Conservation (phyloP, 1,140 invertebrate species). For the Chionoecetes opilio region DNA sequence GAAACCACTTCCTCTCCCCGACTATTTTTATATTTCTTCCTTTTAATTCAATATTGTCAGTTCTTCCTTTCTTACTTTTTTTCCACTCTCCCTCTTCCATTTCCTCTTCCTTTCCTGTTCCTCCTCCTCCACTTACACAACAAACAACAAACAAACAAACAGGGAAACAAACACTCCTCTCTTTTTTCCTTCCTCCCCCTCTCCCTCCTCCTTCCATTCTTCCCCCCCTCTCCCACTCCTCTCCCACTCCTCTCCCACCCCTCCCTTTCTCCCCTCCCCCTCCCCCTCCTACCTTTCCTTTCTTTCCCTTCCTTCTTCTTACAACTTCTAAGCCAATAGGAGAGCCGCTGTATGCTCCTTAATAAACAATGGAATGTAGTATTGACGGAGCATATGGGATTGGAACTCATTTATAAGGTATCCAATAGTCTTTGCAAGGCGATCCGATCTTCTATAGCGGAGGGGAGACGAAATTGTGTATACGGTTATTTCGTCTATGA, state of each 20-base stretch:
- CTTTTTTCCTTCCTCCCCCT: neutral
- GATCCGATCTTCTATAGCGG: conserved; percentile 2
- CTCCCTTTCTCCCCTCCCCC: neutral
- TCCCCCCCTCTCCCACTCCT: neutral
- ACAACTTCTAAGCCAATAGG: too few relatives aligned
- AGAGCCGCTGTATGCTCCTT: neutral
- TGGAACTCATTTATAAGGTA: neutral
- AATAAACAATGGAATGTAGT: conserved; percentile 30
- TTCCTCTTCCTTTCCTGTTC: neutral
- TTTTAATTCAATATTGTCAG: too few relatives aligned
- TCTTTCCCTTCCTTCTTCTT: too few relatives aligned
- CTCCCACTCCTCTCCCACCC: neutral
- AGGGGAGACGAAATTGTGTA: neutral
- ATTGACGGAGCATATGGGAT: neutral
- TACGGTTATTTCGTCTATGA: neutral
- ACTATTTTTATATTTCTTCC: too few relatives aligned
- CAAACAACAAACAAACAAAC: too few relatives aligned
- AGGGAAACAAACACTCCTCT: neutral
- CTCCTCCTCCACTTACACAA: neutral
- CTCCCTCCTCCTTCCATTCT: neutral
- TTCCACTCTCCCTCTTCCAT: neutral
- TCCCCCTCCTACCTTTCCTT: neutral
- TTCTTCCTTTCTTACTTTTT: neutral
- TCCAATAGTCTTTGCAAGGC: conserved; percentile 5
- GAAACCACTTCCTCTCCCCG: too few relatives aligned